A percentile compares a stretch with the other conserved stretches of the same genome.
These are phyloP conservation scores for Petrocephalus schoutedeni DNA, from an alignment of 2,797 vertebrate species.

Conservation along the genomic window DNA sequence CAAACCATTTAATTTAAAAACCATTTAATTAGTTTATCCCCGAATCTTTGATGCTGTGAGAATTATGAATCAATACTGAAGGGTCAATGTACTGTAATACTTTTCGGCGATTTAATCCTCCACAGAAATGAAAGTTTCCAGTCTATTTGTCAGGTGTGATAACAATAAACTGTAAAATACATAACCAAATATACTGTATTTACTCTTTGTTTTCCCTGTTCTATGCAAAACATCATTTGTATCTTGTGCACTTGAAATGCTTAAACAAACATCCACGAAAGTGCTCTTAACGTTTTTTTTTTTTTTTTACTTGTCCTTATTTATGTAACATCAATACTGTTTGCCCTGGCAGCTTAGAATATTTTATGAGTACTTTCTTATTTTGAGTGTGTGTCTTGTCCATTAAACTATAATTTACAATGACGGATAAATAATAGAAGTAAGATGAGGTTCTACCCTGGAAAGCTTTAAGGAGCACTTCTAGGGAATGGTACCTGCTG, in stretches of 20 bases:
- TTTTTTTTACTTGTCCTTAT: not conserved
- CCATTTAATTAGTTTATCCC: not conserved
- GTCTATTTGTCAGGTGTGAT: not conserved
- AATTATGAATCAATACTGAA: not conserved
- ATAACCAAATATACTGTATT: not conserved
- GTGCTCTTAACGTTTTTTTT: not conserved
- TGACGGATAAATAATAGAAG: not conserved
- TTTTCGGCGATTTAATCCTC: not conserved
- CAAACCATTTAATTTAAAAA: not conserved
- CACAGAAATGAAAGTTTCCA: not conserved
- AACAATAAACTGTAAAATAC: not conserved
- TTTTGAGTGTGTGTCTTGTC: not conserved
- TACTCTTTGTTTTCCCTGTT: not conserved
- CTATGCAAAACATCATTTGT: not conserved
- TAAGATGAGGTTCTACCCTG: not conserved
- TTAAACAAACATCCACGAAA: not conserved
- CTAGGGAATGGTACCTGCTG: not conserved
- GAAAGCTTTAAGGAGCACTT: not conserved
- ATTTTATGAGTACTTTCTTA: not conserved
- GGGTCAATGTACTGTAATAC: not conserved
- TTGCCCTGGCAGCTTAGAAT: not conserved
- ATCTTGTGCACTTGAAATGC: not conserved
- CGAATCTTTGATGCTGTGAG: not conserved
- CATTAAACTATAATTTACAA: not conserved
- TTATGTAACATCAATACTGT: not conserved